phyloP scores from a whole-genome alignment of 2,113 vertebrate genomes.

The Gymnogyps californianus region DNA sequence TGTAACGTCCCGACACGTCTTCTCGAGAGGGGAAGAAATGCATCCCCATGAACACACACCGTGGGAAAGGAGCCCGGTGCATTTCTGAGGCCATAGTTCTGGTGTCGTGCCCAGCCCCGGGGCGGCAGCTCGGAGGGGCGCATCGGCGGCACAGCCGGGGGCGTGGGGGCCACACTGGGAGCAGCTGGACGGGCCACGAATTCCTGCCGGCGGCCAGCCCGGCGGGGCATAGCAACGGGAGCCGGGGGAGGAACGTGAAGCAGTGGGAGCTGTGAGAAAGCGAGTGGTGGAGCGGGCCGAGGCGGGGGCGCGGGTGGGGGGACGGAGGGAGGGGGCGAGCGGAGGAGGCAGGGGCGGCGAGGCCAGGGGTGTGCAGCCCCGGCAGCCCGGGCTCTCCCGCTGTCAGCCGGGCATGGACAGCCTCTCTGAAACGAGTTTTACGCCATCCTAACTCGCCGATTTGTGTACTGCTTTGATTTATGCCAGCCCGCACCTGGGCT shows the following conservation, averaged over 20 bases:
- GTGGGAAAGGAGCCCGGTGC: background rate
- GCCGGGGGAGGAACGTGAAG: background rate
- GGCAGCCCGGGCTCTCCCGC: background rate
- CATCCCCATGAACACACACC: background rate
- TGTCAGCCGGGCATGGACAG: background rate
- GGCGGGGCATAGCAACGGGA: conserved; percentile 43
- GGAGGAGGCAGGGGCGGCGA: background rate
- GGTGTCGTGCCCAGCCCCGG: background rate
- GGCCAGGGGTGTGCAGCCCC: background rate
- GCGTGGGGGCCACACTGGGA: background rate
- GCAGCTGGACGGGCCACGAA: conserved; percentile 21
- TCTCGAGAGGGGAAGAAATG: background rate
- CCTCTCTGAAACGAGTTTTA: background rate
- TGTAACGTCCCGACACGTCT: background rate
- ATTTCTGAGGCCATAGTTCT: background rate
- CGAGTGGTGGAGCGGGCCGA: background rate
- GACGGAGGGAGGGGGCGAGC: background rate
- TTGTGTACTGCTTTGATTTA: background rate
- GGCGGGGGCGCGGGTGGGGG: background rate
- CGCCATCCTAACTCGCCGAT: background rate
- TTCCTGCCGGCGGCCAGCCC: conserved; percentile 12
- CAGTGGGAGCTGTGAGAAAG: conserved; percentile 58
- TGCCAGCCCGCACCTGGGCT: background rate
- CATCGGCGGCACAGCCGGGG: background rate
- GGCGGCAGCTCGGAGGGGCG: background rate